A percentile compares a stretch with the other conserved stretches of the same genome.
phyloP scores from a whole-genome alignment of 2,888 invertebrate genomes.

The Icerya purchasi region DNA sequence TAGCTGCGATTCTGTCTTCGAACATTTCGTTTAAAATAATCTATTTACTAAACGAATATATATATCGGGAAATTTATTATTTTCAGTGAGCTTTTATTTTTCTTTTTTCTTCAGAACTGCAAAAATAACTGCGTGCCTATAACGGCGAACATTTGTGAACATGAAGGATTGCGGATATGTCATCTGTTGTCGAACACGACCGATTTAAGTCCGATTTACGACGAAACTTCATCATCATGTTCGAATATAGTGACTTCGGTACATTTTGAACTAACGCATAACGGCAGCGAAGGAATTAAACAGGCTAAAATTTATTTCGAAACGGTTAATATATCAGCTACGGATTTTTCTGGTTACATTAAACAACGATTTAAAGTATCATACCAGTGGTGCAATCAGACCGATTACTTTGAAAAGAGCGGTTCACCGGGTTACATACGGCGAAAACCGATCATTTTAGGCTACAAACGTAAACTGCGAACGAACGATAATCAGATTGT shows the following conservation, averaged over 20 bases:
- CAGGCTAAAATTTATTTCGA: constrained; percentile 25
- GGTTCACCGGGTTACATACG: constrained; percentile 55
- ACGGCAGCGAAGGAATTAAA: constrained; percentile 30
- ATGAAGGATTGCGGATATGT: too few species aligned
- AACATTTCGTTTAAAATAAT: too few species aligned
- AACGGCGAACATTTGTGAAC: constrained; percentile 1
- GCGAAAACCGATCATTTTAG: constrained; percentile 39
- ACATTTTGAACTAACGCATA: constrained; percentile 26
- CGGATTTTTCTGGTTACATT: constrained; percentile 2
- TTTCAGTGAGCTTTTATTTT: not conserved
- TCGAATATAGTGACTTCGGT: constrained; percentile 22
- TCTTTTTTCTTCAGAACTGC: constrained; percentile 4
- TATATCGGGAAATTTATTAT: not conserved
- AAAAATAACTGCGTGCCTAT: constrained; percentile 3
- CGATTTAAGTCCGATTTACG: not conserved
- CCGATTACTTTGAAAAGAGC: constrained; percentile 28
- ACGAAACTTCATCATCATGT: not conserved
- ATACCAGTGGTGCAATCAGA: constrained; percentile 12
- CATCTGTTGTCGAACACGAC: not conserved
- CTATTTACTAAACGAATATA: too few species aligned
- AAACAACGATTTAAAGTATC: constrained; percentile 22
- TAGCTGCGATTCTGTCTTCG: too few species aligned
- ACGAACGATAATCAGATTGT: not conserved
- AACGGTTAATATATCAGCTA: constrained; percentile 23
- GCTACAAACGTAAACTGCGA: constrained; percentile 21